Conservation (phyloP, 1,140 invertebrate species). For the Coboldia fuscipes region DNA sequence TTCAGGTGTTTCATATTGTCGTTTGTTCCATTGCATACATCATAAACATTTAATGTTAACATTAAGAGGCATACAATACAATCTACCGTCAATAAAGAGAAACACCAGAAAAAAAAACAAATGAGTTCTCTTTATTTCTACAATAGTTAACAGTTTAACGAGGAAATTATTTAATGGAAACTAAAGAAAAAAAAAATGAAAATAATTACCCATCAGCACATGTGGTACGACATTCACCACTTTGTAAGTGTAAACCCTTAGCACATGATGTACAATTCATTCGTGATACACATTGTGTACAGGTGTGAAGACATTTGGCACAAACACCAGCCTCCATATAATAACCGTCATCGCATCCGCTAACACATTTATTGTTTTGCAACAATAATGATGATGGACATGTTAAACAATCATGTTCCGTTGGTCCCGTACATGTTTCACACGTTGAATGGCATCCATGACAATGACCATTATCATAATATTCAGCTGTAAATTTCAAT, state of each 20-base stretch:
- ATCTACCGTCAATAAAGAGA: no score
- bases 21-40: no score
- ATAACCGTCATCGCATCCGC: conserved; percentile 45
- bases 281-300: conserved; percentile 47
- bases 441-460: conserved; percentile 45
- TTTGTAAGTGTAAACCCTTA: conserved; percentile 47
- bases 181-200: no score
- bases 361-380: conserved; percentile 43
- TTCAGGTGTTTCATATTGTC: no score
- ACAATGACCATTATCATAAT: conserved; percentile 42
- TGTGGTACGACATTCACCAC: conserved; percentile 50
- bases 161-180: no score
- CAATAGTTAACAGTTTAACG: no score
- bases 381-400: conserved; percentile 40
- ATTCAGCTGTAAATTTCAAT: conserved; percentile 35
- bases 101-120: no score
- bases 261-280: conserved; percentile 58
- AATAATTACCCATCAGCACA: conserved; percentile 36
- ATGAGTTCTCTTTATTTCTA: no score
- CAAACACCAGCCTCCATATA: conserved; percentile 46
- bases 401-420: conserved; percentile 40
- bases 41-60: no score
- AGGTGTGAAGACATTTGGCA: conserved; percentile 53
- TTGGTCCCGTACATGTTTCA: conserved; percentile 44
- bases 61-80: no score